Evolutionary conservation across 1,140 invertebrate species (phyloP), one percentile per base, ranked within the genome.

Genomic region (Anthonomus grandis): DNA sequence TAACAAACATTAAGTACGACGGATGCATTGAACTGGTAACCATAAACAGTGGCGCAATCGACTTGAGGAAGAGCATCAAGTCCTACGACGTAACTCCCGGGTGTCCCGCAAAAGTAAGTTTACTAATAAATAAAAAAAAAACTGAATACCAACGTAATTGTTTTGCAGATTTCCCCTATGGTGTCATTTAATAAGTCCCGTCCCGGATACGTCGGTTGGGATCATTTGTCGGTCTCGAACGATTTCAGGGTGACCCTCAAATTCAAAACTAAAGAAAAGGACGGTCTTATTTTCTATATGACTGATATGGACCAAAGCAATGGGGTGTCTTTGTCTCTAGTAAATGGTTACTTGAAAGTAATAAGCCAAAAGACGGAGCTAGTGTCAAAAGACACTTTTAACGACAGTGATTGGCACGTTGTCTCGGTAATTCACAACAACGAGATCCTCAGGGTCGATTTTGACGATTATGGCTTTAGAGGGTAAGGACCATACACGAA

Each of bases 391-490:
- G 73, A 81, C 1, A 82, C 76, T 1, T 93, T 90, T 71, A 89
- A 93, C 69, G 94, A 98, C 73, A 88, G 86, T 24, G 81, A 89
- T 52, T 97, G 95, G 92, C 95, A 98, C 73, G 91, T 93, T 4
- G 85, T 97, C 0, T 91, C 89, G 0, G 86, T 93, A 0, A 88
- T 84, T 1, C 88, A 90, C 63, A 81, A 81, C 72, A 67, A 75
- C 39, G 75, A 73, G 17, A 73, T 78, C 46, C 73, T 92, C 38
- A 70, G 84, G 13, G 78, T 97, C 1, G 86, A 90, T 45, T 87
- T 95, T 18, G 94, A 98, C 68, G 95, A 97, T 68, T 81, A 76
- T 45, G 81, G 86, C 50, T 77, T 77, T 53, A 83, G 80, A 69
- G 79, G 76, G 85, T 87, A 75, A 77, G 71, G n/a, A n/a, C n/a